Evolutionary conservation across 92 coral and sea anemone genomes (phyloP).

Genomic region (Bergia sp.): DNA sequence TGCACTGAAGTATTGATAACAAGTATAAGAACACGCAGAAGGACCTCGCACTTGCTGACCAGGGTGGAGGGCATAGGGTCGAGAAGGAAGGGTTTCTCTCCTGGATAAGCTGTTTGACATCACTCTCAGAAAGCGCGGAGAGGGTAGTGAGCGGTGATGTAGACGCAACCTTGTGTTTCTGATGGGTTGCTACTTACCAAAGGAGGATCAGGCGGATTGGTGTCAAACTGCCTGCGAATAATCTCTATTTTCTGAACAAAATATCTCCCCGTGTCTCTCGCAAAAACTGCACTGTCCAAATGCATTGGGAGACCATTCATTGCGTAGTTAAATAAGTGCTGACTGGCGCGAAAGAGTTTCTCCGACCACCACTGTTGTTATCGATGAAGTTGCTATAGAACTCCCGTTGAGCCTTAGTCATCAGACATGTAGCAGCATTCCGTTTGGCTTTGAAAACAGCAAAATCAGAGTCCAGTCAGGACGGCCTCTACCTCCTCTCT

Average conservation of each 20-base stretch:
- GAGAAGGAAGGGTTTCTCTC: constrained; percentile 21
- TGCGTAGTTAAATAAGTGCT: not conserved
- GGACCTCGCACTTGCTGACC: constrained; percentile 29
- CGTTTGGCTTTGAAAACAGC: constrained; percentile 36
- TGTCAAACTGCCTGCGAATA: no score
- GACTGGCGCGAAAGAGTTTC: not conserved
- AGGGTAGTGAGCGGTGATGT: not conserved
- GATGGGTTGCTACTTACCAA: not conserved
- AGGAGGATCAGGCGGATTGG: not conserved
- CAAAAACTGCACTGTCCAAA: not conserved
- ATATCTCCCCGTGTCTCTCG: not conserved
- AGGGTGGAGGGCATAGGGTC: constrained; percentile 37
- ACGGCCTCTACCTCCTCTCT: constrained; percentile 54
- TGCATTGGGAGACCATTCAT: no score
- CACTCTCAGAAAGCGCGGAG: not conserved
- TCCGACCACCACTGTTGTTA: constrained; percentile 48
- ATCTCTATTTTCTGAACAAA: not conserved
- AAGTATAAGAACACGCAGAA: not conserved
- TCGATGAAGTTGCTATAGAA: constrained; percentile 55
- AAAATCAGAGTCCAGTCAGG: constrained; percentile 2
- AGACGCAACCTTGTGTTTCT: not conserved
- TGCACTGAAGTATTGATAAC: not conserved
- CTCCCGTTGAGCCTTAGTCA: constrained; percentile 49
- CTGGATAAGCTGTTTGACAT: not conserved
- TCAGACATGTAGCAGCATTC: constrained; percentile 43